Percentiles rank a stretch among this genome's conserved stretches.
phyloP scores from a whole-genome alignment of 2,797 vertebrate genomes.

The Sebastes nivosus region DNA sequence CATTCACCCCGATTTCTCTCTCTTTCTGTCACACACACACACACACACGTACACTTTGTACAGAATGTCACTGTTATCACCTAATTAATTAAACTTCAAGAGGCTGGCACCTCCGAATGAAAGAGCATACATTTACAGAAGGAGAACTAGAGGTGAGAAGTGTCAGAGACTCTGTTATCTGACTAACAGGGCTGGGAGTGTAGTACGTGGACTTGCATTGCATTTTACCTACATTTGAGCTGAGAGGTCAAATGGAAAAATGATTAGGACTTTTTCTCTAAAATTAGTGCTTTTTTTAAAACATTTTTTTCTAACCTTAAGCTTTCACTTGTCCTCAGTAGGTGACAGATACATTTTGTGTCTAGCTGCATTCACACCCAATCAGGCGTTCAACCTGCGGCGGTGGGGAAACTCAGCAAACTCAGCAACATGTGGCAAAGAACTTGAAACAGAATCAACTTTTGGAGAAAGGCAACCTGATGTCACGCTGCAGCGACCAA shows the following conservation, averaged over 20 bases:
- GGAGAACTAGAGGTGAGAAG: constrained; percentile 4
- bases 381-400: not conserved
- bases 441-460: too few species aligned
- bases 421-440: too few species aligned
- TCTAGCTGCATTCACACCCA: too few species aligned
- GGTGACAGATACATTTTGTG: not conserved
- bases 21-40: not conserved
- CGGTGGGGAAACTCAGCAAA: too few species aligned
- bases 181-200: not conserved
- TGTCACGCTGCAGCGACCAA: too few species aligned
- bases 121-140: constrained; percentile 8
- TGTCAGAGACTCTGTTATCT: not conserved
- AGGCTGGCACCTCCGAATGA: constrained; percentile 8
- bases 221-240: not conserved
- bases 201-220: not conserved
- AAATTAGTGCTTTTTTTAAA: not conserved
- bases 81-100: constrained; percentile 23
- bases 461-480: too few species aligned
- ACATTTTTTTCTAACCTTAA: not conserved
- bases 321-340: too few species aligned
- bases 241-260: not conserved
- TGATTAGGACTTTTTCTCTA: not conserved
- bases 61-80: constrained; percentile 11
- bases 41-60: not conserved
- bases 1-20: not conserved